phyloP scores from a whole-genome alignment of 2,888 invertebrate genomes.

The Lypha dubia region DNA sequence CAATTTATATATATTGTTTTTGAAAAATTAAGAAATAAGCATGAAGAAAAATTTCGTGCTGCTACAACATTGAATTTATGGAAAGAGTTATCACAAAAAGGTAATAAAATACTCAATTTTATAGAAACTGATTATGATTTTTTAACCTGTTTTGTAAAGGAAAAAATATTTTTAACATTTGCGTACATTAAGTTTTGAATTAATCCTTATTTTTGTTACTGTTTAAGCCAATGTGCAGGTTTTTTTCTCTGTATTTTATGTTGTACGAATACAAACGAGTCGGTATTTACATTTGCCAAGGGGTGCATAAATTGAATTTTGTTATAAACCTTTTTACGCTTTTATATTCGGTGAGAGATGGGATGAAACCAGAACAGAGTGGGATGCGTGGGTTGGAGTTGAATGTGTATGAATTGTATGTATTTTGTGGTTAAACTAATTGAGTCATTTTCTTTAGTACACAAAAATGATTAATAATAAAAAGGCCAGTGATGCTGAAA shows the following conservation, averaged over 20 bases:
- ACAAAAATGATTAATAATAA: constrained; percentile 71
- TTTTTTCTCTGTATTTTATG: constrained; percentile 12
- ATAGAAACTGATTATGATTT: not conserved
- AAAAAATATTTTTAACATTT: too few species aligned
- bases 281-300: constrained; percentile 73
- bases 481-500: constrained; percentile 65
- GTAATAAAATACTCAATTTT: not conserved
- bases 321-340: constrained; percentile 79
- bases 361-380: constrained; percentile 13
- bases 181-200: not conserved
- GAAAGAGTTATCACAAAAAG: too few species aligned
- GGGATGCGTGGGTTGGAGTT: not conserved
- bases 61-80: too few species aligned
- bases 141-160: too few species aligned
- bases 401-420: constrained; percentile 62
- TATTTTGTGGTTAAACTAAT: constrained; percentile 83
- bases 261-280: constrained; percentile 25
- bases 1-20: not conserved
- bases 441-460: constrained; percentile 78
- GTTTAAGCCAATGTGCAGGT: constrained; percentile 2
- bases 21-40: too few species aligned
- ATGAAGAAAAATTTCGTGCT: too few species aligned
- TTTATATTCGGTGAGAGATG: constrained; percentile 68
- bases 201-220: not conserved
- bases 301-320: constrained; percentile 83